Evolutionary conservation across 2,888 invertebrate genomes (phyloP), one percentile per base, ranked within the genome.

Genomic region (Heliconius hortense): DNA sequence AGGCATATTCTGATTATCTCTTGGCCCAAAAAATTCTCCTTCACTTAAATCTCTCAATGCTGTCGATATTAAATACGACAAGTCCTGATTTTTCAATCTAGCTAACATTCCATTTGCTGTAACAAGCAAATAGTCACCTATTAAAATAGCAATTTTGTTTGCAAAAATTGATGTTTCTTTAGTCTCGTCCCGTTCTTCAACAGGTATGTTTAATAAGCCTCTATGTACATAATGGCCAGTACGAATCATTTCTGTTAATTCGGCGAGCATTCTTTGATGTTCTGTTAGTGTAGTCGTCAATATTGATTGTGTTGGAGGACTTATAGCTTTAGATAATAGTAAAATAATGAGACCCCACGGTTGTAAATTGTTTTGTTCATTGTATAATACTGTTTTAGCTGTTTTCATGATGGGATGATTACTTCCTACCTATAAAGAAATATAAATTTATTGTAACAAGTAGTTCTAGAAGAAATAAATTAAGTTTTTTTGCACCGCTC

Each of bases 181-280:
- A 72, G 95, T 95, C 31, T 93, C 90, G 21, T 92, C 86, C 80
- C 95, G 90, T 59, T 95, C 90, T 81, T 95, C 94, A 2, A 84
- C 74, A 0, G 90, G 86, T 80, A 93, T 88, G 79, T 94, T 94
- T n/a, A 94, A 81, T 10, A 94, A 78, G 2, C 94, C 96, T 88
- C 96, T 95, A 87, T 98, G 98, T 18, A 98, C 96, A 64, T 97
- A 95, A 85, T 97, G 96, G 73, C 97, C 97, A 0, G 97, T 97
- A 80, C 97, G 95, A 77, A 98, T 97, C 97, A 98, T 97, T 93
- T 98, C 98, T 0, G 97, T 97, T 24, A 98, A 95, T 91, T 98
- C 94, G 0, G 94, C 94, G 0, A 94, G 86, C 82, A 92, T 89
- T 78, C 94, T 81, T 82, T 93, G 96, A 78, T 91, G 89, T 78